A percentile compares a stretch with the other conserved stretches of the same genome.
phyloP scores from a whole-genome alignment of 2,797 vertebrate species.

The Alcedo quadribrachys region DNA sequence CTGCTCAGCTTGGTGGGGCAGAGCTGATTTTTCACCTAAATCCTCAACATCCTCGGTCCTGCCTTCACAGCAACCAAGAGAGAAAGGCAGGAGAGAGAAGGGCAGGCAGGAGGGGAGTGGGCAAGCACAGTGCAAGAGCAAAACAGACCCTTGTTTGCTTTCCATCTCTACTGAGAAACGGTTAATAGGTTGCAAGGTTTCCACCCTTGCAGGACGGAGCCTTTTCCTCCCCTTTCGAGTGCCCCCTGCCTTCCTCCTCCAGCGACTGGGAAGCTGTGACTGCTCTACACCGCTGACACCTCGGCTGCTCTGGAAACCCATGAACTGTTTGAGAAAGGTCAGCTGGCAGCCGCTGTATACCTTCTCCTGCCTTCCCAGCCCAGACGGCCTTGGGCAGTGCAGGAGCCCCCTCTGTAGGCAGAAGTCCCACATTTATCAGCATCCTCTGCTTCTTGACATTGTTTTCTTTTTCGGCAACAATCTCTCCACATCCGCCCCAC shows the following conservation, averaged over 20 bases:
- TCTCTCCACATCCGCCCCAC: not conserved
- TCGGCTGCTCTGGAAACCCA: slow-evolving; percentile 82
- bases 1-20: not conserved
- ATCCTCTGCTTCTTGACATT: not conserved
- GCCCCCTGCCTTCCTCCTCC: slow-evolving; percentile 76
- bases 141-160: not conserved
- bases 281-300: slow-evolving; percentile 80
- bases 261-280: slow-evolving; percentile 75
- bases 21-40: not conserved
- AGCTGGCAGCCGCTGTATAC: slow-evolving; percentile 72
- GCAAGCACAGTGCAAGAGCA: not conserved
- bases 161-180: not conserved
- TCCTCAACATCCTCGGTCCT: not conserved
- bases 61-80: not conserved
- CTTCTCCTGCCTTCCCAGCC: slow-evolving; percentile 23
- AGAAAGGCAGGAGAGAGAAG: not conserved
- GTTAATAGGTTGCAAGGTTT: slow-evolving; percentile 59
- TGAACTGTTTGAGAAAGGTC: slow-evolving; percentile 83
- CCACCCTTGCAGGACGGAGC: slow-evolving; percentile 51
- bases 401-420: slow-evolving; percentile 81
- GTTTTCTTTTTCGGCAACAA: not conserved
- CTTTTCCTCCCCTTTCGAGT: slow-evolving; percentile 75
- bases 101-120: not conserved
- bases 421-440: not conserved
- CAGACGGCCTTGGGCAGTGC: slow-evolving; percentile 1